These are phyloP conservation scores for Drosophila emarginata DNA, from an alignment of 2,888 invertebrate species.

Conservation along the genomic window DNA sequence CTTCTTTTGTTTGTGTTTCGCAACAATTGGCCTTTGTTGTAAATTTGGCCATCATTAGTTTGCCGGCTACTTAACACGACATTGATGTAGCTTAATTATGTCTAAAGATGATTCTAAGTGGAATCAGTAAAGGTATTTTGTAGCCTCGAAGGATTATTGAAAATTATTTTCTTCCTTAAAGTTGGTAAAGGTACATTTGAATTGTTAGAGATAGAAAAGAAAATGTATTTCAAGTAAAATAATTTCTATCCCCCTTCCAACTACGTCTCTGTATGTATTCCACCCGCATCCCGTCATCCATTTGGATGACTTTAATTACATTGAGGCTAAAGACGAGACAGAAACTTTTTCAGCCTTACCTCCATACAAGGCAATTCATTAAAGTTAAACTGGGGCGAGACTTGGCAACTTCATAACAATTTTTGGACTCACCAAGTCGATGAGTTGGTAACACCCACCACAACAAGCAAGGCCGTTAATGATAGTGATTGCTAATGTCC, in stretches of 20 bases:
- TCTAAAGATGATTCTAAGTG: slow-evolving; percentile 41
- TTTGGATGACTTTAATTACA: slow-evolving; percentile 57
- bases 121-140: neutral
- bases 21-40: slow-evolving; percentile 79
- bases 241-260: neutral
- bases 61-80: slow-evolving; percentile 80
- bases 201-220: no score
- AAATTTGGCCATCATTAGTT: slow-evolving; percentile 80
- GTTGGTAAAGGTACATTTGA: neutral
- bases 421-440: slow-evolving; percentile 37
- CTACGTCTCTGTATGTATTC: neutral
- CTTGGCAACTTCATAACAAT: slow-evolving; percentile 45
- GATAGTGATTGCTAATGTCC: slow-evolving; percentile 65
- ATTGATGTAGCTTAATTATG: slow-evolving; percentile 82
- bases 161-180: no score
- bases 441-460: slow-evolving; percentile 45
- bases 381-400: slow-evolving; percentile 50
- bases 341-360: slow-evolving; percentile 36
- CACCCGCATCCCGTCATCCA: slow-evolving; percentile 12
- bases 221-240: no score
- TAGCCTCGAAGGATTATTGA: neutral
- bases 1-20: slow-evolving; percentile 24
- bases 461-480: slow-evolving; percentile 57
- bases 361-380: slow-evolving; percentile 59
- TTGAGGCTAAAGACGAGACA: slow-evolving; percentile 31